Evolutionary conservation across 2,888 invertebrate genomes (phyloP), one percentile per base, ranked within the genome.

Genomic region (Habroteleia sp.): DNA sequence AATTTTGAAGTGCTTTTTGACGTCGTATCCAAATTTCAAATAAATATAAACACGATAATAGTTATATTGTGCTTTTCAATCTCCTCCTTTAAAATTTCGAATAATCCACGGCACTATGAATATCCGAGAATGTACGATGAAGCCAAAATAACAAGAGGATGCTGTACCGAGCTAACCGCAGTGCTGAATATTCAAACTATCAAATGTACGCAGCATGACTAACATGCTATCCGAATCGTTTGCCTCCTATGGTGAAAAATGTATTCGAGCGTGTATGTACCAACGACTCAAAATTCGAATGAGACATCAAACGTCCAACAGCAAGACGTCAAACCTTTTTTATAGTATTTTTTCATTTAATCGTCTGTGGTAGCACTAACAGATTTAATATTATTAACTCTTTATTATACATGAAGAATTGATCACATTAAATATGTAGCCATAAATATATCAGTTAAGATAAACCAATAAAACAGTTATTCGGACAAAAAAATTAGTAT

Each of bases 151-250:
- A 68, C 68, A 58, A 41, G 68, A 68, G 54, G 48, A 58, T 58
- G 31, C 58, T 50, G 41, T 33, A 41, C 48, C 48, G 31, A 46
- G 58, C 58, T 48, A 68, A 58, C 68, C 58, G 46, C 58, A 58
- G 27, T 16, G 48, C 68, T 68, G 68, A 68, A 68, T 68, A 68
- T 68, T 68, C 68, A 58, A 33, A 25, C 68, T 66, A 68, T 58
- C 56, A 48, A 56, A 68, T 56, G 54, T 41, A 48, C 58, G 56
- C 46, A 35, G 33, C 68, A 68, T 58, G 8, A 48, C 58, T 58
- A 68, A 68, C 68, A 50, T 68, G 58, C 56, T 56, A 56, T 48
- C 48, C 20, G 41, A 41, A 56, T 56, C 56, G 48, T 56, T 56
- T 48, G 63, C 65, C 44, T 63, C 50, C 63, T 52, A 66, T 46